A percentile compares a stretch with the other conserved stretches of the same genome.
Conservation (phyloP, 2,797 vertebrate genomes). For the Sebastes aleutianus region DNA sequence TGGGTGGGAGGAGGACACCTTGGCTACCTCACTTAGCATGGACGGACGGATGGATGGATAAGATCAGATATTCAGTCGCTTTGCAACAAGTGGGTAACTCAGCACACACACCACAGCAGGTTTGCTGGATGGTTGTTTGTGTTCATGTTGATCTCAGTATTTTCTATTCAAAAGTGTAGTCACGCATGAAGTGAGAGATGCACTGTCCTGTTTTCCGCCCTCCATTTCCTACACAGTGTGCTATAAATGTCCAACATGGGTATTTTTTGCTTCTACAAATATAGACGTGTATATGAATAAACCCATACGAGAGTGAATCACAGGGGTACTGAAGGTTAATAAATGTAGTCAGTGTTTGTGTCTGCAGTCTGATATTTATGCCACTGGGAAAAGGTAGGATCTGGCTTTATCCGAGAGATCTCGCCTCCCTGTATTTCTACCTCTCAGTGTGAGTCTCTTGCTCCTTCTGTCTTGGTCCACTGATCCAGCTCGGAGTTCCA, state of each 20-base stretch:
- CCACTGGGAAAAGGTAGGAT: constrained; percentile 17
- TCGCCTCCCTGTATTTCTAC: constrained; percentile 2
- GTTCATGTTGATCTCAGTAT: neutral
- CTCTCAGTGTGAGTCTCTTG: constrained; percentile 12
- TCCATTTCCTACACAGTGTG: neutral
- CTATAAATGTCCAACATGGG: neutral
- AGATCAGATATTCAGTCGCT: neutral
- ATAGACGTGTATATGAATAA: neutral
- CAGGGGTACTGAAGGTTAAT: constrained; percentile 2
- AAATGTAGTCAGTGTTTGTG: neutral
- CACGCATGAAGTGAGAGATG: neutral
- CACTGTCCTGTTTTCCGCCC: neutral
- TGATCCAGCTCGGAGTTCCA: constrained; percentile 51
- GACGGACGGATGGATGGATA: neutral
- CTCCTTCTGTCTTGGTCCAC: constrained; percentile 20
- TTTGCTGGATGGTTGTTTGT: neutral
- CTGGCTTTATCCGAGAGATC: constrained; percentile 31
- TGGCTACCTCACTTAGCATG: neutral
- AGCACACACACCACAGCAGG: neutral
- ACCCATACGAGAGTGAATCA: neutral
- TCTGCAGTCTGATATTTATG: neutral
- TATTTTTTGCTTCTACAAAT: neutral
- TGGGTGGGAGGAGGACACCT: neutral
- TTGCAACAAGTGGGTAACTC: neutral
- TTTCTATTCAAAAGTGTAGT: neutral